A percentile compares a stretch with the other conserved stretches of the same genome.
phyloP scores from a whole-genome alignment of 2,113 vertebrate genomes.

The Todiramphus chloris region DNA sequence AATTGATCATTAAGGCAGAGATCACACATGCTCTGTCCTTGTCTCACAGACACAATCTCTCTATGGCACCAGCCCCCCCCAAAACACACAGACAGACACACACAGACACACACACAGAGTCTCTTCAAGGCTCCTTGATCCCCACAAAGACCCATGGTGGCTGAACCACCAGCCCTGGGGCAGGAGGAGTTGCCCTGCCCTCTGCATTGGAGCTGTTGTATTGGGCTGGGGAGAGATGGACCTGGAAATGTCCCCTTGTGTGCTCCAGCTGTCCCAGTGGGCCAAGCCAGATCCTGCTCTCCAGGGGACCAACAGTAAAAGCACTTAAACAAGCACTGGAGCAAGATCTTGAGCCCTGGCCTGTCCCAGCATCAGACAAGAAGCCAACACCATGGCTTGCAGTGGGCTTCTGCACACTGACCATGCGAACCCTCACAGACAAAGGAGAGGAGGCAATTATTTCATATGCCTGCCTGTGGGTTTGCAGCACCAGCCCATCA shows the following conservation, averaged over 20 bases:
- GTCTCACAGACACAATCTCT: not conserved
- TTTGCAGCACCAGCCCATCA: not conserved
- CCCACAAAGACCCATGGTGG: not conserved
- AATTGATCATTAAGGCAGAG: constrained; percentile 61
- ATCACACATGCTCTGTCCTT: not conserved
- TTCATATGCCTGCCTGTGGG: not conserved
- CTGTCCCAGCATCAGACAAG: not conserved
- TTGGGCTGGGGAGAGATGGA: not conserved
- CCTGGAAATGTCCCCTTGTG: not conserved
- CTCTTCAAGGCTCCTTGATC: not conserved
- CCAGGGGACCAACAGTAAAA: not conserved
- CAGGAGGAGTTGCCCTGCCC: not conserved
- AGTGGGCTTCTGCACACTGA: not conserved
- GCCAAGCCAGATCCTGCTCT: accelerated
- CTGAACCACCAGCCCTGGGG: not conserved
- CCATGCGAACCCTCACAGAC: not conserved
- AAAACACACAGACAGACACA: not conserved
- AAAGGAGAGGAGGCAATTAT: not conserved
- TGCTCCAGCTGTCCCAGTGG: not conserved
- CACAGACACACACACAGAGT: not conserved
- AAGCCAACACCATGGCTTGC: not conserved
- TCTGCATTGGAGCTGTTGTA: accelerated
- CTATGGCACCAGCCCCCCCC: not conserved
- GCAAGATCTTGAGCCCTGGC: not conserved
- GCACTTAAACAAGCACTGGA: not conserved